Evolutionary conservation across 2,888 invertebrate species (phyloP).

Genomic region (Ellobium chinense): DNA sequence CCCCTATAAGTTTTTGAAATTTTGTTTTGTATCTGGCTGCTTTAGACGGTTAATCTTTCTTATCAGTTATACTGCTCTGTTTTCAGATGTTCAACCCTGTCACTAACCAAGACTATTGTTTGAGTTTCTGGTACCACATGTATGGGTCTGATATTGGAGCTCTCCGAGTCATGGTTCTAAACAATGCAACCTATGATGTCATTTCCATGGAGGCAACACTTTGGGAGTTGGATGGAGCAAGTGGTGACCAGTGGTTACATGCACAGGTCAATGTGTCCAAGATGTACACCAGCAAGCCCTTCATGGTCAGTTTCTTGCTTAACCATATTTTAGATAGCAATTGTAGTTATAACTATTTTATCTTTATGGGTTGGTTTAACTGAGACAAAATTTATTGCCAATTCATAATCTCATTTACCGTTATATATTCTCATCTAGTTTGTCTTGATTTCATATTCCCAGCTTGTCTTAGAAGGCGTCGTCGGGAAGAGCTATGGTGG

Average conservation of each 20-base stretch:
- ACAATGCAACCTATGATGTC: conserved; percentile 56
- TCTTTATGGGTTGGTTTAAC: no score
- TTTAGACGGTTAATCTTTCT: no score
- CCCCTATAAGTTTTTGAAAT: no score
- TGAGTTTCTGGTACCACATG: conserved; percentile 75
- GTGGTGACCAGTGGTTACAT: conserved; percentile 64
- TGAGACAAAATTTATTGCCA: no score
- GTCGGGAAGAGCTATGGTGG: conserved; percentile 64
- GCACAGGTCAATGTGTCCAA: conserved; percentile 65
- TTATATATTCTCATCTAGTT: no score
- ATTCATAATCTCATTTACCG: no score
- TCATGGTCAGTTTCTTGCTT: conserved; percentile 62
- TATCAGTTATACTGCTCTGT: no score
- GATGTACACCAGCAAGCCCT: conserved; percentile 63
- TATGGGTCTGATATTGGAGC: conserved; percentile 65
- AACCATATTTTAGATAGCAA: no score
- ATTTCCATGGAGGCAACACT: conserved; percentile 59
- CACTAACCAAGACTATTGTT: conserved; percentile 60
- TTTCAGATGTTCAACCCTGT: conserved; percentile 54
- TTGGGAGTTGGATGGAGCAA: conserved; percentile 63
- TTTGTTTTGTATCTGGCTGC: no score
- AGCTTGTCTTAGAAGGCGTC: conserved; percentile 71
- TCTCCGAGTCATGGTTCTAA: conserved; percentile 59
- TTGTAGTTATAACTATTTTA: no score
- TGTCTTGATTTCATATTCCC: no score